phyloP scores from a whole-genome alignment of 2,797 vertebrate genomes.

The Leptatherina wallacei region DNA sequence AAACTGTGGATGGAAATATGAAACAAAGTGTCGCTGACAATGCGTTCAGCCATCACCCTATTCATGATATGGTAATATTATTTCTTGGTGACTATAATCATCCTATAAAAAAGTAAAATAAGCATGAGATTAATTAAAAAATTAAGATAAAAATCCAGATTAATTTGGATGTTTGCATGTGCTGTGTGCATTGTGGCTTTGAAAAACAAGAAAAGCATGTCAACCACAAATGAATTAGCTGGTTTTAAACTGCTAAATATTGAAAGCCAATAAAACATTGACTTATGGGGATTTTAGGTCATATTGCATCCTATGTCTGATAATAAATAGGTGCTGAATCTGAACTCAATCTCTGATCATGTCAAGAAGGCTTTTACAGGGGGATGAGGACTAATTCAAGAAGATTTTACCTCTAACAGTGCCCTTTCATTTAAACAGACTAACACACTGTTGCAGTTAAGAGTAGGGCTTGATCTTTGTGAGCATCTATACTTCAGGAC shows the following conservation, averaged over 20 bases:
- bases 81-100: background rate
- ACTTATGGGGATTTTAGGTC: slow-evolving; percentile 12
- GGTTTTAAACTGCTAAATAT: slow-evolving; percentile 20
- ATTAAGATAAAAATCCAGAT: background rate
- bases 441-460: slow-evolving; percentile 36
- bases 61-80: background rate
- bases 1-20: background rate
- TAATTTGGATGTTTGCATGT: background rate
- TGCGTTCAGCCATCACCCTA: too few relatives aligned
- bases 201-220: background rate
- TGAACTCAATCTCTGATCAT: slow-evolving; percentile 14
- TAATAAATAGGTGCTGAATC: slow-evolving; percentile 28
- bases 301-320: slow-evolving; percentile 8
- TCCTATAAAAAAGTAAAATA: background rate
- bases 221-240: slow-evolving; percentile 12
- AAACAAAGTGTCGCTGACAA: background rate
- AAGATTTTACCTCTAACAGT: slow-evolving; percentile 21
- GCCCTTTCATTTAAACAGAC: slow-evolving; percentile 51
- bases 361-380: slow-evolving; percentile 29
- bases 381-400: slow-evolving; percentile 29
- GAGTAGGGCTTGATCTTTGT: slow-evolving; percentile 8
- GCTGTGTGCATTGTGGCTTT: background rate
- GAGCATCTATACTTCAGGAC: slow-evolving; percentile 21
- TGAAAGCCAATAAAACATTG: slow-evolving; percentile 24
- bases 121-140: background rate